Conservation (phyloP, 2,888 invertebrate genomes). For the Andrena praecox region DNA sequence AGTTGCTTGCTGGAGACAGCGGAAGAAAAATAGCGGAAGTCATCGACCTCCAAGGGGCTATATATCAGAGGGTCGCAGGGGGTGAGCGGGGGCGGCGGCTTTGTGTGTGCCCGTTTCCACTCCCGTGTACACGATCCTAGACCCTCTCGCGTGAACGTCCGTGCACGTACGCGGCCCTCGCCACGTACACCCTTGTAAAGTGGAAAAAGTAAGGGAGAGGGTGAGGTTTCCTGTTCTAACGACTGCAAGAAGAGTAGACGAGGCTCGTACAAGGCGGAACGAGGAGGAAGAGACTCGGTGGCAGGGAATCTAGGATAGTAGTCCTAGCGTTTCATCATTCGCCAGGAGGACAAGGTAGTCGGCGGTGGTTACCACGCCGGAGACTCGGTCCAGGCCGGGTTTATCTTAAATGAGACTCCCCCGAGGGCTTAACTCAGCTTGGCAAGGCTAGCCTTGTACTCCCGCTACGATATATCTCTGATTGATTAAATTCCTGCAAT, state of each 20-base stretch:
- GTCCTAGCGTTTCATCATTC: slow-evolving; percentile 78
- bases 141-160: slow-evolving; percentile 24
- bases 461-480: slow-evolving; percentile 77
- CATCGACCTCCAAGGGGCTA: slow-evolving; percentile 88
- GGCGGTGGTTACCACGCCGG: slow-evolving; percentile 59
- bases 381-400: slow-evolving; percentile 59
- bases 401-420: slow-evolving; percentile 80
- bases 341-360: slow-evolving; percentile 59
- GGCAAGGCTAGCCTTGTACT: slow-evolving; percentile 71
- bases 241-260: slow-evolving; percentile 63
- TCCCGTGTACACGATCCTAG: slow-evolving; percentile 38
- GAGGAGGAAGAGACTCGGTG: slow-evolving; percentile 14
- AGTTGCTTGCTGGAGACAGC: slow-evolving; percentile 86
- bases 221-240: slow-evolving; percentile 46
- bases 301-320: slow-evolving; percentile 76
- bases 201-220: slow-evolving; percentile 72
- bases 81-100: slow-evolving; percentile 67
- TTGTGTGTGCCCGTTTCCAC: slow-evolving; percentile 57
- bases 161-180: slow-evolving; percentile 35
- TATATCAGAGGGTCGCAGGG: slow-evolving; percentile 84
- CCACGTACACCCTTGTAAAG: slow-evolving; percentile 53
- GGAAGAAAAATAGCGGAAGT: slow-evolving; percentile 88
- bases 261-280: slow-evolving; percentile 18
- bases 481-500: slow-evolving; percentile 84
- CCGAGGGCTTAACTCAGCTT: slow-evolving; percentile 77